Base-by-base conservation (phyloP, 2,888 invertebrate species). In the Hydrotaea diabolus region DNA sequence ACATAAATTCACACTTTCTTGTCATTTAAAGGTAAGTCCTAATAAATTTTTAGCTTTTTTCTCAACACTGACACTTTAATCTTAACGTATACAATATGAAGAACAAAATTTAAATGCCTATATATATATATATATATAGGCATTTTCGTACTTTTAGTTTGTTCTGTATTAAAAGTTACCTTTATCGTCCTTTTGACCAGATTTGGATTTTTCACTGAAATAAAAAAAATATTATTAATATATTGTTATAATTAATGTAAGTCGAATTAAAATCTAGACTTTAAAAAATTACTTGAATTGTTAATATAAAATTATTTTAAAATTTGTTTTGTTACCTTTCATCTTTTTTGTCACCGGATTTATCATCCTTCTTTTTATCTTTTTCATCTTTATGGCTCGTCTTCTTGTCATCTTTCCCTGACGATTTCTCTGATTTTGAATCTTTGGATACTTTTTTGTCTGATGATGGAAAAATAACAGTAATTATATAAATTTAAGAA, bases 341-440 rank as follows among this genome's bases (percentile, higher is more conserved):
- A 88, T 94, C 90, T 91, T 94, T 95, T 92, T 91, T 92, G 66
- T 92, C 93, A 84, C 93, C 93, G 77, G 90, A 86, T 86, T 90
- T 94, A 89, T 88, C 93, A 91, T 93, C 93, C 93, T 86, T 90
- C 81, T 89, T 89, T 80, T 83, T 86, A 83, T 89, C 89, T 31
- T 86, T 82, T 17, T 90, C 90, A 11, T 90, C 90, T 78, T 89
- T 89, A 46, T 89, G 90, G 73, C 53, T 87, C 53, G 77, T 86
- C 77, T 91, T 91, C 82, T 90, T 89, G 26, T 90, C 90, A 23
- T 88, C 89, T 49, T 89, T 90, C 62, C 83, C 73, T 76, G 55
- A 83, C 7, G 66, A 77, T 79, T 87, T 87, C 26, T 87, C 87
- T 3, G 77, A 72, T 77, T 87, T 88, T 55, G 79, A 75, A 74